Evolutionary conservation across 2,888 invertebrate species (phyloP), one percentile per base, ranked within the genome.

Genomic region (Cerastis rubricosa): DNA sequence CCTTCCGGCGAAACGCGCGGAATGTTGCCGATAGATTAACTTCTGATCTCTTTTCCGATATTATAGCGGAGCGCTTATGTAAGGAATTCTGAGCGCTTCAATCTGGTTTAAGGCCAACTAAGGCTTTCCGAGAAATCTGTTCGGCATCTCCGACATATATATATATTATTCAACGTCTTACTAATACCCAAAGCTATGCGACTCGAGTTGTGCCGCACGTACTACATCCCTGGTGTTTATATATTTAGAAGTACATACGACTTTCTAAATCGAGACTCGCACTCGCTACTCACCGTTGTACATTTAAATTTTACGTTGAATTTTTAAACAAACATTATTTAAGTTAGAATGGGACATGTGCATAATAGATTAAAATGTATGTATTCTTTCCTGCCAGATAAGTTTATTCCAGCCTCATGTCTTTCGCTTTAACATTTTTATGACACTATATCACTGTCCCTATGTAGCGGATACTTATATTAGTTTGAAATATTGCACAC

Each of bases 11-110:
- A 95, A 96, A 95, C 95, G 95, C 96, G 93, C 94, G 94, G 95
- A 96, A 96, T 96, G 96, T 96, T 96, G 95, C 96, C 96, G 95
- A 96, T 96, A 96, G 96, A 96, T 96, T 96, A 96, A 96, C 96
- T 96, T 96, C 96, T 96, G 96, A 96, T 96, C 96, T 96, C 96
- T 96, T 96, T 96, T 95, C 95, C 95, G 96, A 96, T 96, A 96
- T 96, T 95, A 96, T 94, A 94, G 94, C 95, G 91, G 91, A 93
- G 91, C 92, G 94, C 94, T 95, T 96, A 95, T 95, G 94, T 95
- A 95, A 95, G 95, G 95, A 95, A 96, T 96, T 95, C 95, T 95
- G 95, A 94, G 94, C 94, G 91, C 93, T 94, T 93, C 96, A 95
- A 96, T 96, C 94, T 95, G 94, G 94, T 94, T 95, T 94, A 93